Percentiles rank a stretch among this genome's conserved stretches.
Evolutionary conservation across 1,140 invertebrate genomes (phyloP).

Genomic region (Vanessa atalanta): DNA sequence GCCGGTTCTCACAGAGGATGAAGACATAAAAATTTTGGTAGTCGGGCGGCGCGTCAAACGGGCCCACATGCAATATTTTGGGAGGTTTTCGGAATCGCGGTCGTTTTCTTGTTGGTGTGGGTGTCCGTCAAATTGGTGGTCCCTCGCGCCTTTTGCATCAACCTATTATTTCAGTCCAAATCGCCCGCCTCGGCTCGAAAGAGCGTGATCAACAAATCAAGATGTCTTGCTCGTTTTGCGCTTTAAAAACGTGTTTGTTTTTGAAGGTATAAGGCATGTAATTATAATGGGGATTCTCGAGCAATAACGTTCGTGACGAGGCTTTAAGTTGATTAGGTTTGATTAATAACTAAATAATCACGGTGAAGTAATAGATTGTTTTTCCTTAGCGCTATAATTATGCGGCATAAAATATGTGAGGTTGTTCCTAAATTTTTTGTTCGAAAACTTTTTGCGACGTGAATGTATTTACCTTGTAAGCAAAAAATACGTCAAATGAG

Average conservation of each 20-base stretch:
- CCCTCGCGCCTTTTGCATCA: conserved; percentile 70
- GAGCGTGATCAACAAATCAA: conserved; percentile 74
- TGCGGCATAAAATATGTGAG: conserved; percentile 35
- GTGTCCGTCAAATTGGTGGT: conserved; percentile 72
- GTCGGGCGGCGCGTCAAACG: conserved; percentile 67
- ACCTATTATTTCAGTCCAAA: conserved; percentile 71
- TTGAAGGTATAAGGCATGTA: conserved; percentile 65
- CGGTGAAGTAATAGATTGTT: conserved; percentile 47
- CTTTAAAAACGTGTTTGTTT: conserved; percentile 73
- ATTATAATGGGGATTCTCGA: conserved; percentile 71
- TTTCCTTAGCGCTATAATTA: conserved; percentile 34
- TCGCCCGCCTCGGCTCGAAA: conserved; percentile 59
- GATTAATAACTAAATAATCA: conserved; percentile 65
- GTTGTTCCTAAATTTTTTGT: conserved; percentile 33
- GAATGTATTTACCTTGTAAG: conserved; percentile 26
- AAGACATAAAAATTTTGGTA: conserved; percentile 78
- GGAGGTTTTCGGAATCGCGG: conserved; percentile 58
- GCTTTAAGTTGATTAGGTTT: conserved; percentile 55
- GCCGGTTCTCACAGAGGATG: conserved; percentile 70
- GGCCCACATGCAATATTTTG: conserved; percentile 72
- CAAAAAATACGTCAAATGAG: conserved; percentile 37
- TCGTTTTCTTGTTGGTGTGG: conserved; percentile 56
- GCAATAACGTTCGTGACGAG: conserved; percentile 56
- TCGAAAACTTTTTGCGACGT: conserved; percentile 24
- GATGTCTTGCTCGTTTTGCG: conserved; percentile 53